A percentile compares a stretch with the other conserved stretches of the same genome.
Conservation (phyloP, 2,113 vertebrate genomes). For the Tretioscincus oriximinensis region DNA sequence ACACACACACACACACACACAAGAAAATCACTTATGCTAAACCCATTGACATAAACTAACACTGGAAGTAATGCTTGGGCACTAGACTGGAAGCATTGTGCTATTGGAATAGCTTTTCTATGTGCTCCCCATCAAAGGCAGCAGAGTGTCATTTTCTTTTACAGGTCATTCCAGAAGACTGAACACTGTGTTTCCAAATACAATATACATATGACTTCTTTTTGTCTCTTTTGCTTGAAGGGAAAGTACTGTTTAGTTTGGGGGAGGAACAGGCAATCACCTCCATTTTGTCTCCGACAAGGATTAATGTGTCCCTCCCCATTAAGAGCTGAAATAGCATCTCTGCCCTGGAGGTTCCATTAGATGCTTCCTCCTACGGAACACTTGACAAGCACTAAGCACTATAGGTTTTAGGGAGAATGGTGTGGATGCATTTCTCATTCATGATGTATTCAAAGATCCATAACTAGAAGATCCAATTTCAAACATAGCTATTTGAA, state of each 20-base stretch:
- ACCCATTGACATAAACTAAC: slow-evolving; percentile 6
- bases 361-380: not conserved
- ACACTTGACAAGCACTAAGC: not conserved
- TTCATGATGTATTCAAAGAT: not conserved
- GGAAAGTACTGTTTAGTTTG: slow-evolving; percentile 12
- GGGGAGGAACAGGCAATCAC: not conserved
- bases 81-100: not conserved
- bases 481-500: not conserved
- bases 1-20: too few relatives aligned
- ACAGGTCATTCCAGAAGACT: slow-evolving; percentile 13
- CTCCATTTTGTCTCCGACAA: not conserved
- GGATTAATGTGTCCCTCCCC: not conserved
- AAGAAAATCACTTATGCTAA: not conserved
- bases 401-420: not conserved
- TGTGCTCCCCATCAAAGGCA: not conserved
- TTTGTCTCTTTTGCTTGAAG: slow-evolving; percentile 15
- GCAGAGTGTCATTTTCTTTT: not conserved
- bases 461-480: not conserved
- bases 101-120: not conserved
- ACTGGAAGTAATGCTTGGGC: not conserved
- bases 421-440: not conserved
- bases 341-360: not conserved
- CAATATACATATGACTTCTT: not conserved
- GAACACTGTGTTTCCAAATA: slow-evolving; percentile 12
- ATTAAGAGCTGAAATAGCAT: not conserved